Conservation (phyloP, 2,888 invertebrate genomes). For the Eudemis profundana region DNA sequence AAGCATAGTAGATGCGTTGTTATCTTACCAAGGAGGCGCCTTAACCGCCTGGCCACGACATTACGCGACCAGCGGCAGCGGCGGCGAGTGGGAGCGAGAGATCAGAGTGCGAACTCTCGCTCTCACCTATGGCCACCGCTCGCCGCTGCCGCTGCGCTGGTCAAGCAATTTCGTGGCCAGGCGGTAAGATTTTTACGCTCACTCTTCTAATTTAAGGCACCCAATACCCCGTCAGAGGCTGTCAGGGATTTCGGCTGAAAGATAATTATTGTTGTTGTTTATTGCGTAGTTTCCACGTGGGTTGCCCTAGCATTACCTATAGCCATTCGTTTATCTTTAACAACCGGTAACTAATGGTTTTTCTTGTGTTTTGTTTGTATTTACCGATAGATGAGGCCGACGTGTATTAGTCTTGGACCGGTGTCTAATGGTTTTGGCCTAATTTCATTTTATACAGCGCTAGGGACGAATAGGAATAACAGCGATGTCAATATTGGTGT, state of each 20-base stretch:
- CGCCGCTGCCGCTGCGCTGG: too few relatives aligned
- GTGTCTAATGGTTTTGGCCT: background rate
- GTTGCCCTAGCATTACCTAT: constrained; percentile 41
- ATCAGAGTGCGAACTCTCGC: too few relatives aligned
- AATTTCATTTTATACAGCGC: background rate
- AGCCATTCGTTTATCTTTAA: constrained; percentile 25
- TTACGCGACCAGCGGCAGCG: too few relatives aligned
- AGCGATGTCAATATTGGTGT: too few relatives aligned
- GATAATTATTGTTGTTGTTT: constrained; percentile 53
- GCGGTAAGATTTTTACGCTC: too few relatives aligned
- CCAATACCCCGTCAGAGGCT: constrained; percentile 43
- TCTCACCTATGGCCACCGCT: too few relatives aligned
- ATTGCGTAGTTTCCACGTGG: constrained; percentile 44
- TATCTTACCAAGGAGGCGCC: too few relatives aligned
- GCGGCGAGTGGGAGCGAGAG: too few relatives aligned
- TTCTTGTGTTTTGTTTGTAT: constrained; percentile 18
- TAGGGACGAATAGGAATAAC: background rate
- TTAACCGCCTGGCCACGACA: too few relatives aligned
- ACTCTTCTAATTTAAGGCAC: constrained; percentile 26
- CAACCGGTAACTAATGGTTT: constrained; percentile 27
- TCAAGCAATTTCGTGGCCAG: too few relatives aligned
- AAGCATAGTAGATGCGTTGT: too few relatives aligned
- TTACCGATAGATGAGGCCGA: constrained; percentile 8
- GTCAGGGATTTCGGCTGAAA: constrained; percentile 48
- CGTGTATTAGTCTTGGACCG: constrained; percentile 7